Percentiles rank a stretch among this genome's conserved stretches.
Evolutionary conservation across 2,113 vertebrate species (phyloP).

Genomic region (Syngnathus floridae): DNA sequence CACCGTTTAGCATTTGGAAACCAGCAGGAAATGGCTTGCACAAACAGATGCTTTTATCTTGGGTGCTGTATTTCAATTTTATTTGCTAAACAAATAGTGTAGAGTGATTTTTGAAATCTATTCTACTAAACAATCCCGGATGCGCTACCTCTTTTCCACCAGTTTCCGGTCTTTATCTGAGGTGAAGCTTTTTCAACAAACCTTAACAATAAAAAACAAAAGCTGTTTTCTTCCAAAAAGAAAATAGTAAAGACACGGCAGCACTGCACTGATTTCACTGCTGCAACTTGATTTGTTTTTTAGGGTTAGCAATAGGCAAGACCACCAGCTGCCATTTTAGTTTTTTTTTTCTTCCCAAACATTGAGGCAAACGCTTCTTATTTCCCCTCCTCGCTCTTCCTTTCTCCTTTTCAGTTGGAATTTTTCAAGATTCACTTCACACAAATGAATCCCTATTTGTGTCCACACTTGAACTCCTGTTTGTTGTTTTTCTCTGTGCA

Average conservation of each 20-base stretch:
- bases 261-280: constrained; percentile 35
- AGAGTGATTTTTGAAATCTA: background rate
- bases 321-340: constrained; percentile 26
- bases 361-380: background rate
- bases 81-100: background rate
- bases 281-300: constrained; percentile 46
- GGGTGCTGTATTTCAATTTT: background rate
- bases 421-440: constrained; percentile 38
- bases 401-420: constrained; percentile 23
- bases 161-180: background rate
- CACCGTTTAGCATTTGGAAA: background rate
- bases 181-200: background rate
- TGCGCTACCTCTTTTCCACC: background rate
- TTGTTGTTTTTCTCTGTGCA: constrained; percentile 52
- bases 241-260: constrained; percentile 12
- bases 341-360: constrained; percentile 15
- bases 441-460: constrained; percentile 49
- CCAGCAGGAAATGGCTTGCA: background rate
- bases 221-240: background rate
- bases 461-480: constrained; percentile 46
- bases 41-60: background rate
- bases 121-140: background rate
- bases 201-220: background rate
- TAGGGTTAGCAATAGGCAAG: constrained; percentile 27
- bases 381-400: background rate